phyloP scores from a whole-genome alignment of 1,140 invertebrate species.

The Plectrocnemia conspersa region DNA sequence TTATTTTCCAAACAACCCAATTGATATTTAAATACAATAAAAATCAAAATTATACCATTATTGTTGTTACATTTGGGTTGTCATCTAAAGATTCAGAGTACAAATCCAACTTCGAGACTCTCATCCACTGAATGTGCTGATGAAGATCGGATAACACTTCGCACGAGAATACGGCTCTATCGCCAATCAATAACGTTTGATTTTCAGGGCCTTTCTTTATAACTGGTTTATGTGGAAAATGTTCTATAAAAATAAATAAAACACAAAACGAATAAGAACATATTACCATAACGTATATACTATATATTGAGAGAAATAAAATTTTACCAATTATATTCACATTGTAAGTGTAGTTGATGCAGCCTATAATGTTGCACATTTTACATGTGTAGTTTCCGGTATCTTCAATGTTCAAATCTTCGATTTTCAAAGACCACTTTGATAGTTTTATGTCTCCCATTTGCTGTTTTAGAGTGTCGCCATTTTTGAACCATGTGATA shows the following conservation, averaged over 20 bases:
- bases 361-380: conserved; percentile 72
- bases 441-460: conserved; percentile 56
- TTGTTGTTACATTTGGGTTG: too few species aligned
- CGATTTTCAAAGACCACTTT: conserved; percentile 65
- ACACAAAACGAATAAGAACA: too few species aligned
- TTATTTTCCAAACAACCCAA: too few species aligned
- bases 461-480: conserved; percentile 53
- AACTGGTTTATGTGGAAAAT: conserved; percentile 69
- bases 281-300: too few species aligned
- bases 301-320: too few species aligned
- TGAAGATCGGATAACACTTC: conserved; percentile 71
- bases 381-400: conserved; percentile 81
- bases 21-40: too few species aligned
- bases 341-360: conserved; percentile 68
- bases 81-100: too few species aligned
- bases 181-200: conserved; percentile 64
- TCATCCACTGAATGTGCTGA: conserved; percentile 71
- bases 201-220: conserved; percentile 68
- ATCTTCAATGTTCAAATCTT: conserved; percentile 71
- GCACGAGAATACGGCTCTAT: conserved; percentile 65
- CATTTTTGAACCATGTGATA: conserved; percentile 77
- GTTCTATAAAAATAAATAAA: conserved; percentile 60
- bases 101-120: too few species aligned
- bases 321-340: conserved; percentile 70
- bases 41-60: too few species aligned